These are phyloP conservation scores for Poecile montanus DNA, from an alignment of 2,797 vertebrate genomes.

Conservation along the genomic window DNA sequence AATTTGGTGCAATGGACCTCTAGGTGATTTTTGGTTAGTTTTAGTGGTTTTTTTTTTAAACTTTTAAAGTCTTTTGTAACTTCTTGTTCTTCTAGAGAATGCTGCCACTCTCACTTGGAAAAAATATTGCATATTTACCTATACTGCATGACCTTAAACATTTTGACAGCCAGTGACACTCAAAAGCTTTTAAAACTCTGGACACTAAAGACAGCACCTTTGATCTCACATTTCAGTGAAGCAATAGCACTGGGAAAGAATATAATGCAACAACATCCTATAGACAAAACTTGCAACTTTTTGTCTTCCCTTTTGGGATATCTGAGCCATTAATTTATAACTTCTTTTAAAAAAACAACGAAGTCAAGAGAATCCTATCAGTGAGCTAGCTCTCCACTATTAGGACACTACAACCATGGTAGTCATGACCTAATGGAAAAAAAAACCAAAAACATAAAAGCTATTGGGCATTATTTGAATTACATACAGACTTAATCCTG, in stretches of 20 bases:
- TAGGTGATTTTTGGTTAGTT: not conserved
- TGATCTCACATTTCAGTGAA: not conserved
- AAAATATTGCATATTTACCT: not conserved
- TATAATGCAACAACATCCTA: not conserved
- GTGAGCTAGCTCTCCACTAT: not conserved
- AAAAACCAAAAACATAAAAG: not conserved
- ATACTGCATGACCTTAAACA: not conserved
- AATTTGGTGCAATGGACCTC: not conserved
- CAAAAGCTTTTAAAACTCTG: not conserved
- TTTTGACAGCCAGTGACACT: not conserved
- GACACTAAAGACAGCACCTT: not conserved
- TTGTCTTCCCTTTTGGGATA: not conserved
- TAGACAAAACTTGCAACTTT: not conserved
- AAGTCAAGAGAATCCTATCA: not conserved
- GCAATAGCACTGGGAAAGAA: not conserved
- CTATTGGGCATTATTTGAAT: not conserved
- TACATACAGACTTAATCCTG: not conserved
- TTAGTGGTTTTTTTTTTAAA: fast-evolving
- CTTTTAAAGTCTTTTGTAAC: not conserved
- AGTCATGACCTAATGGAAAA: not conserved
- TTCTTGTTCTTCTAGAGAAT: not conserved
- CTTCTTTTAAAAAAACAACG: not conserved
- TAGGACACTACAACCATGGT: not conserved
- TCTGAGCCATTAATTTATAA: not conserved
- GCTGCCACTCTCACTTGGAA: not conserved